These are phyloP conservation scores for Trinorchestia longiramus DNA, from an alignment of 1,140 invertebrate species.

Conservation along the genomic window DNA sequence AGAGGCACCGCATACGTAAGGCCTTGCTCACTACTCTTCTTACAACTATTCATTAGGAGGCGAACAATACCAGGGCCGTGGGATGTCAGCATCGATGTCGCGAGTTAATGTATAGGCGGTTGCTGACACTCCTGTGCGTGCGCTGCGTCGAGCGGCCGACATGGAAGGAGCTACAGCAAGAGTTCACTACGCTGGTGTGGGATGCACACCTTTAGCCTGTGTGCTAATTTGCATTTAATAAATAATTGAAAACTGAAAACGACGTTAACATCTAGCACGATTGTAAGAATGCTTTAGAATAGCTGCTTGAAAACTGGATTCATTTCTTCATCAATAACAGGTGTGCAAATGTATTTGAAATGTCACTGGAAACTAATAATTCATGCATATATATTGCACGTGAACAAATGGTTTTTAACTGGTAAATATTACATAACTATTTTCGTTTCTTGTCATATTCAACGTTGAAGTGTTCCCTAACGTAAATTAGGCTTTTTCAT, in stretches of 20 bases:
- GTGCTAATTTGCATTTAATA: background rate
- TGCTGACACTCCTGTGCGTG: constrained; percentile 6
- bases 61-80: constrained; percentile 37
- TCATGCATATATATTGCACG: too few species aligned
- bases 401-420: too few species aligned
- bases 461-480: too few species aligned
- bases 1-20: constrained; percentile 25
- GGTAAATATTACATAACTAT: too few species aligned
- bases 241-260: background rate
- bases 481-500: background rate
- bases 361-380: too few species aligned
- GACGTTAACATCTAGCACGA: background rate
- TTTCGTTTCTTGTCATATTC: too few species aligned
- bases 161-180: background rate
- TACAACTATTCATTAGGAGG: constrained; percentile 52
- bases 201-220: too few species aligned
- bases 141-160: background rate
- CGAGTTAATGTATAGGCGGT: background rate
- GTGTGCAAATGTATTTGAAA: background rate
- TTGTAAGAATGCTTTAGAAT: background rate
- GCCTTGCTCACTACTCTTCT: constrained; percentile 45
- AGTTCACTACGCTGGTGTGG: background rate
- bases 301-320: background rate
- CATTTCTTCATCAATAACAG: background rate
- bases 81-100: constrained; percentile 48